Evolutionary conservation across 2,888 invertebrate genomes (phyloP).

Genomic region (Chorisops tibialis): DNA sequence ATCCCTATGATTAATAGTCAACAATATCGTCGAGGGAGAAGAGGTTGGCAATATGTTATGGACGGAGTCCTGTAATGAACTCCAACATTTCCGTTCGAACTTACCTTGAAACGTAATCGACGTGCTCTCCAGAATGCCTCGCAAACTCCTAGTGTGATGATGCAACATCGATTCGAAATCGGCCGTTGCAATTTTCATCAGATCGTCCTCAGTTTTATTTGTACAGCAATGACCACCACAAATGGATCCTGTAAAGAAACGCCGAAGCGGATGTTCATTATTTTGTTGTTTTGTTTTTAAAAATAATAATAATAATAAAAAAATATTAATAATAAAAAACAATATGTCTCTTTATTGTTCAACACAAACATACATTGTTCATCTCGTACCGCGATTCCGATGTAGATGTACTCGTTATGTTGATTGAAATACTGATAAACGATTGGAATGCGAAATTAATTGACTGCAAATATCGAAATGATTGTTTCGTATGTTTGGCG

Average conservation of each 20-base stretch:
- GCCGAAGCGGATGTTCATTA: too few species aligned
- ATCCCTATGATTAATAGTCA: not conserved
- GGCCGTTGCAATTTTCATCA: conserved; percentile 46
- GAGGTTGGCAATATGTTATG: too few species aligned
- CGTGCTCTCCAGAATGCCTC: conserved; percentile 71
- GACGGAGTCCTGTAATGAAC: too few species aligned
- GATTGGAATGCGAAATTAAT: conserved; percentile 16
- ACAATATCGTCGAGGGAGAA: not conserved
- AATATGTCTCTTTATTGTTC: not conserved
- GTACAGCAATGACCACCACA: conserved; percentile 51
- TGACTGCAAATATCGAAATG: conserved; percentile 13
- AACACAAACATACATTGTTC: too few species aligned
- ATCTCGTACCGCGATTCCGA: too few species aligned
- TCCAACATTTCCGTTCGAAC: conserved; percentile 39
- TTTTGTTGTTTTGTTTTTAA: too few species aligned
- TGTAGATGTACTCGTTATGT: too few species aligned
- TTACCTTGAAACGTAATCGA: conserved; percentile 72
- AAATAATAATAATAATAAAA: not conserved
- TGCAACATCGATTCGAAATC: conserved; percentile 67
- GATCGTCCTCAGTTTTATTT: conserved; percentile 48
- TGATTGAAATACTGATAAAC: conserved; percentile 1
- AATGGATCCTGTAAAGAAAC: conserved; percentile 43
- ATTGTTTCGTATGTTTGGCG: not conserved
- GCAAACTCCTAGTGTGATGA: conserved; percentile 69
- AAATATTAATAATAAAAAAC: too few species aligned